These are phyloP conservation scores for Zosterops pallidus DNA, from an alignment of 2,113 vertebrate species.

Conservation along the genomic window DNA sequence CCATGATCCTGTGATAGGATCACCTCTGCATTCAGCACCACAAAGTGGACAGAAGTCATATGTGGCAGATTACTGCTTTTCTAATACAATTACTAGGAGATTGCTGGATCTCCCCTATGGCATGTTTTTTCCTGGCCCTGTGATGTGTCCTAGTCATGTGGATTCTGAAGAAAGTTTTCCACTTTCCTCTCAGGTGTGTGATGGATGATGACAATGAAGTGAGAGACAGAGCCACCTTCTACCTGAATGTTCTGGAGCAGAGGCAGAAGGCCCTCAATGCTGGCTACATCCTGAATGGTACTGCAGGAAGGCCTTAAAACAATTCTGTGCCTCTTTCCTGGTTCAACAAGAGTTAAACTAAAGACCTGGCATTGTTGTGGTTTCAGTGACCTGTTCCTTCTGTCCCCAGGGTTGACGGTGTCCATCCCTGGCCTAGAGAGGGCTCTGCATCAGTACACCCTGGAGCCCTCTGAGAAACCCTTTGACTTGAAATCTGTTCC, in stretches of 20 bases:
- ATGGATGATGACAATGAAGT: conserved; percentile 86
- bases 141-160: neutral
- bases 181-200: conserved; percentile 73
- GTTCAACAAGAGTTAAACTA: neutral
- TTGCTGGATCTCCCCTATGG: neutral
- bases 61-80: neutral
- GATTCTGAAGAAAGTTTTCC: neutral
- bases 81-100: neutral
- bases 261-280: conserved; percentile 82
- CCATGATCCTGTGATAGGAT: neutral
- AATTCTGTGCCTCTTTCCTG: neutral
- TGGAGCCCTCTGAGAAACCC: conserved; percentile 82
- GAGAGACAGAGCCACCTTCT: conserved; percentile 82
- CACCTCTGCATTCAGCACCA: neutral
- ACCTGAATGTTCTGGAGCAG: conserved; percentile 79
- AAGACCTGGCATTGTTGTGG: neutral
- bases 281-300: conserved; percentile 83
- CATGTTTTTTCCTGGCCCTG: neutral
- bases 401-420: conserved; percentile 72
- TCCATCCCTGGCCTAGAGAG: conserved; percentile 83
- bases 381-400: neutral
- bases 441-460: conserved; percentile 81
- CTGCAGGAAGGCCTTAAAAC: neutral
- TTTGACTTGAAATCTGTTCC: conserved; percentile 85
- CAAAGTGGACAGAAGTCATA: neutral